phyloP scores from a whole-genome alignment of 2,888 invertebrate genomes.

The Drosophila kanekoi region DNA sequence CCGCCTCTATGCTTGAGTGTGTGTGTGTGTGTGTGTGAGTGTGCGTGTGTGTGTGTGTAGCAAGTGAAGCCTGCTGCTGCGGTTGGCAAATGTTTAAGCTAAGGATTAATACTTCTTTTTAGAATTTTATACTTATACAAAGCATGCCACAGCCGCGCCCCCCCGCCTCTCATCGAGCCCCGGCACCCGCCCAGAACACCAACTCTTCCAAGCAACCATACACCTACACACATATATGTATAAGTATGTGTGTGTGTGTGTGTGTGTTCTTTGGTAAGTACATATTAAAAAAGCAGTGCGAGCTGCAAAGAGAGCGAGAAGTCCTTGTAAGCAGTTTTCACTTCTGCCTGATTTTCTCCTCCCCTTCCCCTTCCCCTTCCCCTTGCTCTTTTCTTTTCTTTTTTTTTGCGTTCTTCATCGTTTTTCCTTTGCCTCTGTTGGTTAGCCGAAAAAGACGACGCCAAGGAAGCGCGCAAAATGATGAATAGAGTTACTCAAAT shows the following conservation, averaged over 20 bases:
- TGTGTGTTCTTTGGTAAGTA: constrained; percentile 50
- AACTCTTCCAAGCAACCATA: neutral
- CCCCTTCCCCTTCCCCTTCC: constrained; percentile 14
- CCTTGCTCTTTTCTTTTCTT: constrained; percentile 11
- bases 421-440: constrained; percentile 30
- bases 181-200: constrained; percentile 1
- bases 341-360: constrained; percentile 58
- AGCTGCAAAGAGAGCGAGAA: constrained; percentile 53
- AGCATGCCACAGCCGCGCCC: constrained; percentile 11
- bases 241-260: constrained; percentile 29
- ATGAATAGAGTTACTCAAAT: constrained; percentile 80
- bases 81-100: constrained; percentile 80
- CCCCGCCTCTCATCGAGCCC: too few relatives aligned
- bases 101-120: constrained; percentile 81
- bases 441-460: constrained; percentile 49
- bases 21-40: constrained; percentile 14
- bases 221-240: constrained; percentile 1
- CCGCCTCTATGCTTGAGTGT: constrained; percentile 2
- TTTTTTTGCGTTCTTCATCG: constrained; percentile 4
- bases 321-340: constrained; percentile 81
- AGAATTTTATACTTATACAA: constrained; percentile 75
- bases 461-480: constrained; percentile 72
- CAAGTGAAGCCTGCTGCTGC: constrained; percentile 49
- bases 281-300: constrained; percentile 49
- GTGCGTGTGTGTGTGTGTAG: constrained; percentile 18